Percentiles rank a stretch among this genome's conserved stretches.
Evolutionary conservation across 37 sponge, comb jelly and placozoan genomes (phyloP).

Genomic region (Oscarella lobularis): DNA sequence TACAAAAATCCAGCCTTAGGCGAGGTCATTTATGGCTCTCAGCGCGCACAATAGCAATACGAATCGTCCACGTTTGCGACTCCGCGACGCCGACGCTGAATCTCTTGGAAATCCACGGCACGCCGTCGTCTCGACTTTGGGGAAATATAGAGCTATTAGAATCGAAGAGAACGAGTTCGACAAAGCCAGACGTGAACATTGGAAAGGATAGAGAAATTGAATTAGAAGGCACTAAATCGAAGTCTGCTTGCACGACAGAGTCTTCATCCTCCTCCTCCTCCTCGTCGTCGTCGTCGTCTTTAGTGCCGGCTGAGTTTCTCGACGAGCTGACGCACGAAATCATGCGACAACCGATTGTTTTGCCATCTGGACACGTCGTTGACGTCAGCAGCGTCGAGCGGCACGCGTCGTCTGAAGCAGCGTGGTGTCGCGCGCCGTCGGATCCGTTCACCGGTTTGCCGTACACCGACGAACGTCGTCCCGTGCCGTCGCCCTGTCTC

Average conservation of each 20-base stretch:
- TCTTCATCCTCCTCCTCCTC: neutral
- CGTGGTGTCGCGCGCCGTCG: constrained; percentile 39
- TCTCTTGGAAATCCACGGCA: neutral
- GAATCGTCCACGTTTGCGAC: neutral
- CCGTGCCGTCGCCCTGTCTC: constrained; percentile 30
- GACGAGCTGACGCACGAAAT: constrained; percentile 57
- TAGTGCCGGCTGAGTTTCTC: constrained; percentile 17
- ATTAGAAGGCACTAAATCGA: neutral
- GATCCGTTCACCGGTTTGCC: constrained; percentile 76
- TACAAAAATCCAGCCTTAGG: neutral
- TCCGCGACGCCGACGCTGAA: neutral
- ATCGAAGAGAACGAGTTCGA: neutral
- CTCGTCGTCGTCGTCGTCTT: no score
- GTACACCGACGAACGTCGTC: constrained; percentile 20
- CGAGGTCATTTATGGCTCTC: neutral
- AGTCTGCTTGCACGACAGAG: neutral
- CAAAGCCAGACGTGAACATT: neutral
- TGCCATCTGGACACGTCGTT: constrained; percentile 71
- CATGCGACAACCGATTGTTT: constrained; percentile 54
- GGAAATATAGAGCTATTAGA: no score
- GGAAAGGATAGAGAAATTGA: neutral
- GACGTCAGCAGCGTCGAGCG: constrained; percentile 53
- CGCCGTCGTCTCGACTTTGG: neutral
- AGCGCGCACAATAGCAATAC: neutral
- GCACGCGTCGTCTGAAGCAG: constrained; percentile 11